phyloP scores from a whole-genome alignment of 1,140 invertebrate species.

The Solenopsis invicta region DNA sequence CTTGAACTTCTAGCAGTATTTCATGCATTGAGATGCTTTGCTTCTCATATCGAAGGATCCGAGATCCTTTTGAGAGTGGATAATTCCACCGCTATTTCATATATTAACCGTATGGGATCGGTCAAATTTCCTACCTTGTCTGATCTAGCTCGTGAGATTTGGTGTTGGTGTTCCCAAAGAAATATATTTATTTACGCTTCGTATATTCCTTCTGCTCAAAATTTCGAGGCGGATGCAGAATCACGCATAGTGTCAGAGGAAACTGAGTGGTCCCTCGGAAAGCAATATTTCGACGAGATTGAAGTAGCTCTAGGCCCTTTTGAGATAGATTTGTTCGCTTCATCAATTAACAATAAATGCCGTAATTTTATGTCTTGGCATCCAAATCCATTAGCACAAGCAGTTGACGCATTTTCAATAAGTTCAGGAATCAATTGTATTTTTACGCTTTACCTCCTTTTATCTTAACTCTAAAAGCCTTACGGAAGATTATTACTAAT shows the following conservation, averaged over 20 bases:
- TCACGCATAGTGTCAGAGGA: no score
- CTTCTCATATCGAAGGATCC: not conserved
- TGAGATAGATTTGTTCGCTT: not conserved
- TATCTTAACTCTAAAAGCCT: not conserved
- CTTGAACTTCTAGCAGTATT: no score
- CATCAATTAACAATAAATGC: not conserved
- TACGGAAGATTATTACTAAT: conserved; percentile 10
- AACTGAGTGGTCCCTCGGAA: not conserved
- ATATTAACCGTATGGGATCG: not conserved
- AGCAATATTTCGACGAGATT: not conserved
- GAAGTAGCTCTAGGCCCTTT: not conserved
- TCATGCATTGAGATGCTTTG: not conserved
- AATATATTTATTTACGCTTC: no score
- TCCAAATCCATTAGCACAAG: not conserved
- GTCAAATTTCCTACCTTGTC: no score
- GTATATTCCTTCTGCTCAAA: no score
- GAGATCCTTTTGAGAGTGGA: not conserved
- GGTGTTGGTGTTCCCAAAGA: no score
- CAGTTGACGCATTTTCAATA: not conserved
- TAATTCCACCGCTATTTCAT: not conserved
- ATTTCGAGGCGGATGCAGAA: no score
- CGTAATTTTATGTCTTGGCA: not conserved
- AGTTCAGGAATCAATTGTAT: not conserved
- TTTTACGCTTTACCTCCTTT: not conserved
- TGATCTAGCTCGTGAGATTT: no score